A percentile compares a stretch with the other conserved stretches of the same genome.
Evolutionary conservation across 64 coral and sea anemone genomes (phyloP).

Genomic region (Platygyra sinensis): DNA sequence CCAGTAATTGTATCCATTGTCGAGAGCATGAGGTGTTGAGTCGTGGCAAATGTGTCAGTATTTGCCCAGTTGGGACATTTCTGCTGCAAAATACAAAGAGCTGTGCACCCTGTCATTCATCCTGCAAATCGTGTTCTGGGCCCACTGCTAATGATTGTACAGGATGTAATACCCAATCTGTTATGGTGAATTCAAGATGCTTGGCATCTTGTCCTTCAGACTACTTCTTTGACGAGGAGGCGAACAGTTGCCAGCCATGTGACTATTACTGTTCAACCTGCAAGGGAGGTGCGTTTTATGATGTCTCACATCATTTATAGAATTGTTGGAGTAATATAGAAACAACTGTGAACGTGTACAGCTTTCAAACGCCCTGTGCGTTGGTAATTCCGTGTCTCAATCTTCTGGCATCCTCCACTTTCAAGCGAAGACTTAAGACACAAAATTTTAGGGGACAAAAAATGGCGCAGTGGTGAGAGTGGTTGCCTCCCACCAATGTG

Average conservation of each 20-base stretch:
- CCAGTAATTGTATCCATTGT: slow-evolving; percentile 69
- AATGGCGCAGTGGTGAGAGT: no score
- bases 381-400: no score
- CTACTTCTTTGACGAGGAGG: slow-evolving; percentile 75
- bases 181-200: slow-evolving; percentile 68
- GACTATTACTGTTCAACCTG: slow-evolving; percentile 92
- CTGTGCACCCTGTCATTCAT: slow-evolving; percentile 71
- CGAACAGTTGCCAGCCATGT: slow-evolving; percentile 83
- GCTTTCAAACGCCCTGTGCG: no score
- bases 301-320: no score
- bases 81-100: slow-evolving; percentile 44
- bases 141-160: slow-evolving; percentile 62
- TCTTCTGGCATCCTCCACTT: no score
- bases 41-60: slow-evolving; percentile 56
- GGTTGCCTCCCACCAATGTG: no score
- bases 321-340: no score
- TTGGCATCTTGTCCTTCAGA: slow-evolving; percentile 69
- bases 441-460: no score
- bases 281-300: slow-evolving; percentile 62
- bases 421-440: no score
- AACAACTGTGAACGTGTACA: no score
- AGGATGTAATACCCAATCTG: slow-evolving; percentile 46
- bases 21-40: slow-evolving; percentile 47
- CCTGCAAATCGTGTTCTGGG: slow-evolving; percentile 81
- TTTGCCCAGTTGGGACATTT: slow-evolving; percentile 84